A percentile compares a stretch with the other conserved stretches of the same genome.
Evolutionary conservation across 2,113 vertebrate species (phyloP).

Genomic region (Apistogramma diplotaenia): DNA sequence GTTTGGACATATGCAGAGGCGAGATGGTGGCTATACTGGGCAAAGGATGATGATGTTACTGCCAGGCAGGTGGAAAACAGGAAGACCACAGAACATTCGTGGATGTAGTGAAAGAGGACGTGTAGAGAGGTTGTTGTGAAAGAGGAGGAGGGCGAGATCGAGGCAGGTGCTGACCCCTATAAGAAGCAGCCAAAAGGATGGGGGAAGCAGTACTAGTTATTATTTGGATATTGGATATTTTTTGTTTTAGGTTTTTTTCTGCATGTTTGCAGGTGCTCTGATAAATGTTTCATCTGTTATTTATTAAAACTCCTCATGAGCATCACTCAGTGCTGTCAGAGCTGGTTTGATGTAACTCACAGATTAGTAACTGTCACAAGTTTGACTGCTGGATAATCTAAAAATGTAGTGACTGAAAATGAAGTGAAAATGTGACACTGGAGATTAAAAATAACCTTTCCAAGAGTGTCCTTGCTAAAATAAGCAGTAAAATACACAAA

Average conservation of each 20-base stretch:
- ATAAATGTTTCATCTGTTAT: neutral
- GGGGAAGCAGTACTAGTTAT: no score
- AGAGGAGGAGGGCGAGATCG: neutral
- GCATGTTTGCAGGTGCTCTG: neutral
- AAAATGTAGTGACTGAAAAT: neutral
- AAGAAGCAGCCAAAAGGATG: neutral
- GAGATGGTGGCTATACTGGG: neutral
- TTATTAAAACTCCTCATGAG: neutral
- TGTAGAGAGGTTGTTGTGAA: neutral
- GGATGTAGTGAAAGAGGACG: neutral
- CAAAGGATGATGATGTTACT: neutral
- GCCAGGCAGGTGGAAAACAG: neutral
- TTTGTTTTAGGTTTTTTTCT: neutral
- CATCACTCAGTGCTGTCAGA: neutral
- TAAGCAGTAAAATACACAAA: neutral
- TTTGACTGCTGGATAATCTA: neutral
- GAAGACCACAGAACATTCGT: neutral
- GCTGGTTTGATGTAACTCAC: neutral
- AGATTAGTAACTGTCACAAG: neutral
- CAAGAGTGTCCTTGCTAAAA: neutral
- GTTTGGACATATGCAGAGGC: neutral
- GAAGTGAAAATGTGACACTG: neutral
- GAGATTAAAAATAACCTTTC: no score
- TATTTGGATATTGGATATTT: neutral
- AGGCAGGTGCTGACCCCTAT: neutral